These are phyloP conservation scores for Papio anubis DNA, from an alignment of 2,113 vertebrate species.

Conservation along the genomic window DNA sequence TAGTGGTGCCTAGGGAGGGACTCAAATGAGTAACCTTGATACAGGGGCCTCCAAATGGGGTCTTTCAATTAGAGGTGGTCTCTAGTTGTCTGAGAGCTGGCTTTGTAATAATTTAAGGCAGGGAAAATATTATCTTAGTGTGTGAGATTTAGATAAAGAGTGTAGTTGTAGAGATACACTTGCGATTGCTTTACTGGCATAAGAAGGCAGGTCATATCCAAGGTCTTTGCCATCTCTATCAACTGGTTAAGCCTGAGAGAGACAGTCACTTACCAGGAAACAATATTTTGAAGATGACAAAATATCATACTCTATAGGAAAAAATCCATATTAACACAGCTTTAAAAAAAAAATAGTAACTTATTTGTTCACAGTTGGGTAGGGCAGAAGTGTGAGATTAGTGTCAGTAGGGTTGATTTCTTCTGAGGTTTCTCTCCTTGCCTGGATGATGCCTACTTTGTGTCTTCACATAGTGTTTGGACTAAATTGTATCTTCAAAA, in stretches of 20 bases:
- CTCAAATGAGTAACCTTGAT: background rate
- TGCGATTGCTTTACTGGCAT: background rate
- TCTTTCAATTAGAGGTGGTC: no score
- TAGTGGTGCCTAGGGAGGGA: rapidly evolving
- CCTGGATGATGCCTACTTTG: background rate
- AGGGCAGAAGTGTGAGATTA: background rate
- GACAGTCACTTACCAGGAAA: background rate
- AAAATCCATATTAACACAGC: background rate
- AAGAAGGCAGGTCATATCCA: no score
- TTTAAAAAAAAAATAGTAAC: background rate
- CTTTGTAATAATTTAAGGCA: background rate
- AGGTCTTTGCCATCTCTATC: background rate
- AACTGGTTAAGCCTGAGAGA: background rate
- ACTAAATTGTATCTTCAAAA: background rate
- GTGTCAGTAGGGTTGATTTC: background rate
- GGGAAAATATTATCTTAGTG: background rate
- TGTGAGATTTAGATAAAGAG: background rate
- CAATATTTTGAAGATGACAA: background rate
- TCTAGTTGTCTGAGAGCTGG: background rate
- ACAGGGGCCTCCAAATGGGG: background rate
- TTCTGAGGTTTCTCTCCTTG: background rate
- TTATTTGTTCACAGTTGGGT: background rate
- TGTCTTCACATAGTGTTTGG: background rate
- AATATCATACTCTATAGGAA: background rate
- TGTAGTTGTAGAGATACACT: background rate